Percentiles rank a stretch among this genome's conserved stretches.
Evolutionary conservation across 2,113 vertebrate species (phyloP).

Genomic region (Collichthys lucidus): DNA sequence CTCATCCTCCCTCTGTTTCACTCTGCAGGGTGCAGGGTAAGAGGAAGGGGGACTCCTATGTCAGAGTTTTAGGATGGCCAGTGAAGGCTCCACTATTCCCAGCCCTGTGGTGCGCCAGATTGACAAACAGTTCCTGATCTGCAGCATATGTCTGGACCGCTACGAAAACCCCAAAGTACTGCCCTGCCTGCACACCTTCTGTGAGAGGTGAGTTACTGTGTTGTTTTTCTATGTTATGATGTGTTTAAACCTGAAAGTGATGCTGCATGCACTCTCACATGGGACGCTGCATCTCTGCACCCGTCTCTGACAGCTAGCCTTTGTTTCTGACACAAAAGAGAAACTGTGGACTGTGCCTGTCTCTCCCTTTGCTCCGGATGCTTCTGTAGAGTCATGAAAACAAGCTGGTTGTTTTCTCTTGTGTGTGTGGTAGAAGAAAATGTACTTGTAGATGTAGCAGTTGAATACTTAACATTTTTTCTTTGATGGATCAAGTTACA

Average conservation of each 20-base stretch:
- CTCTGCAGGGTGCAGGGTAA: slow-evolving; percentile 87
- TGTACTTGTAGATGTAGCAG: neutral
- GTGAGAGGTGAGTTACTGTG: slow-evolving; percentile 73
- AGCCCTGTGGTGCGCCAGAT: slow-evolving; percentile 98
- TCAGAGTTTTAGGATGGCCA: slow-evolving; percentile 97
- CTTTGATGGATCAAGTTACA: neutral
- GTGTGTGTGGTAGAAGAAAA: neutral
- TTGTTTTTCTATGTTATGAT: neutral
- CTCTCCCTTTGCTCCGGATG: slow-evolving; percentile 38
- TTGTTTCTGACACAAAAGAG: slow-evolving; percentile 64
- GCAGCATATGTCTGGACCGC: slow-evolving; percentile 99
- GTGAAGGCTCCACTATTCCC: slow-evolving; percentile 93
- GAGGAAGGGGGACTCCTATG: slow-evolving; percentile 87
- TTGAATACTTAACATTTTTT: neutral
- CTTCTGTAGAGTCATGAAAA: slow-evolving; percentile 36
- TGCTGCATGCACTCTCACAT: neutral
- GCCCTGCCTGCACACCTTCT: slow-evolving; percentile 94
- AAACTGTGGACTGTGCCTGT: slow-evolving; percentile 21
- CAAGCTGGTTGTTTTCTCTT: neutral
- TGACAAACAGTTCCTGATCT: slow-evolving; percentile 99
- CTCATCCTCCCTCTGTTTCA: slow-evolving; percentile 27
- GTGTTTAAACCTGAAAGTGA: neutral
- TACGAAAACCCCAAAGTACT: slow-evolving; percentile 99
- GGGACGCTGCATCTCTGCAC: neutral
- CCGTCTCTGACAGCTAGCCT: slow-evolving; percentile 23